Conservation (phyloP, 2,888 invertebrate species). For the Iphiclides podalirius region DNA sequence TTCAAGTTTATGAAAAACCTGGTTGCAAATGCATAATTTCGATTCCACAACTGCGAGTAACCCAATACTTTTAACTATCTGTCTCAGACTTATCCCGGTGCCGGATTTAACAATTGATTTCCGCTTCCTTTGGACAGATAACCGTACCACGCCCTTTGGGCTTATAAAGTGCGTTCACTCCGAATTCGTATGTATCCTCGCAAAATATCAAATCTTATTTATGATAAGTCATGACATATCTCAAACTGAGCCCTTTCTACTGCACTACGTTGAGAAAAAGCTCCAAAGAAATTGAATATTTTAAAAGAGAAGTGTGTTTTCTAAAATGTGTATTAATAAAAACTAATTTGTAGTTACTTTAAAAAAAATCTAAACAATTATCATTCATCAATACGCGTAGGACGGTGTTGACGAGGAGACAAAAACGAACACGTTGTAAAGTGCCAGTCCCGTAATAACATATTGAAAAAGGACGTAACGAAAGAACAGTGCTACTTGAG, state of each 20-base stretch:
- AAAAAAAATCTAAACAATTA: not conserved
- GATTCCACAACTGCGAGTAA: slow-evolving; percentile 42
- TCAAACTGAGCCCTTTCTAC: no score
- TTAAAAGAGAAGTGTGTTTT: no score
- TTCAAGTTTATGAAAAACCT: not conserved
- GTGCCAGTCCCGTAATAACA: slow-evolving; percentile 7
- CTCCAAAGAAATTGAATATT: no score
- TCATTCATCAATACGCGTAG: not conserved
- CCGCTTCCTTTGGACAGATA: slow-evolving; percentile 71
- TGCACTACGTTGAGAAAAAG: no score
- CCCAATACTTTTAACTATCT: slow-evolving; percentile 51
- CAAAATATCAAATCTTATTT: slow-evolving; percentile 2
- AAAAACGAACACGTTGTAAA: slow-evolving; percentile 1
- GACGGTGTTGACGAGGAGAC: not conserved
- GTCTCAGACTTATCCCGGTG: slow-evolving; percentile 46
- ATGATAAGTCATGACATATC: no score
- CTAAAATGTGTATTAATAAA: no score
- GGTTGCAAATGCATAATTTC: not conserved
- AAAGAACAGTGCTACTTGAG: slow-evolving; percentile 49
- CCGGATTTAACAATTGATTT: slow-evolving; percentile 62
- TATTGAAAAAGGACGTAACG: slow-evolving; percentile 39
- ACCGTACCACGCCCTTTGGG: slow-evolving; percentile 55
- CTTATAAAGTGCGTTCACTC: slow-evolving; percentile 39
- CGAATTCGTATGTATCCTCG: slow-evolving; percentile 16
- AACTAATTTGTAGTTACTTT: no score